A percentile compares a stretch with the other conserved stretches of the same genome.
These are phyloP conservation scores for Tenthredo notha DNA, from an alignment of 2,888 invertebrate species.

Conservation along the genomic window DNA sequence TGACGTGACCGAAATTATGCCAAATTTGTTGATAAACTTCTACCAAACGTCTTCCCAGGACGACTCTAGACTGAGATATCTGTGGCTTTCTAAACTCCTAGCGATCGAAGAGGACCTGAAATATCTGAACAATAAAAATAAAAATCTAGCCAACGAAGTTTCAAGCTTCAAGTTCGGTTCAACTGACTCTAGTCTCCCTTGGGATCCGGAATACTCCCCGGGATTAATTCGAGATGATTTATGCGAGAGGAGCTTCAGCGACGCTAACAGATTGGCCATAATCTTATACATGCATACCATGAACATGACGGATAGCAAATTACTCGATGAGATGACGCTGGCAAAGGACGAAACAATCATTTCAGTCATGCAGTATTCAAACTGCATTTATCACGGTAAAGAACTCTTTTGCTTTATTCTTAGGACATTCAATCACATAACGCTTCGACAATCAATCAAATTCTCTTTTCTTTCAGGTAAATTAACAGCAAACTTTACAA, in stretches of 20 bases:
- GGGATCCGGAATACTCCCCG: constrained; percentile 64
- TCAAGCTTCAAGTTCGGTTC: constrained; percentile 55
- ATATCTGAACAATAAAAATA: constrained; percentile 57
- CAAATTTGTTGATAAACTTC: constrained; percentile 75
- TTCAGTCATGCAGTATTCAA: constrained; percentile 80
- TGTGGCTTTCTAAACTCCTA: constrained; percentile 66
- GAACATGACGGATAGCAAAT: constrained; percentile 57
- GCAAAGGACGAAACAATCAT: constrained; percentile 70
- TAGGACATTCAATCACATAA: background rate
- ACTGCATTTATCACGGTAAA: constrained; percentile 75
- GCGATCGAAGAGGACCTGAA: constrained; percentile 45
- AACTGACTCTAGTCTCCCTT: constrained; percentile 60
- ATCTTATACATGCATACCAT: constrained; percentile 78
- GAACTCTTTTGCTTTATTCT: background rate
- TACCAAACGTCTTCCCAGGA: constrained; percentile 75
- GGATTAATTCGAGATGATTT: constrained; percentile 54
- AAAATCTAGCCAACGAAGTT: constrained; percentile 61
- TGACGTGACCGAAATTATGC: constrained; percentile 62
- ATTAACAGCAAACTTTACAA: constrained; percentile 80
- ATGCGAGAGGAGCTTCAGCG: constrained; percentile 60
- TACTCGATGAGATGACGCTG: constrained; percentile 63
- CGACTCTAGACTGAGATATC: constrained; percentile 73
- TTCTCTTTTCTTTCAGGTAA: constrained; percentile 71
- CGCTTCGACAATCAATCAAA: background rate
- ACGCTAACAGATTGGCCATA: constrained; percentile 78